Conservation (phyloP, 1,140 invertebrate genomes). For the Onthophagus taurus region DNA sequence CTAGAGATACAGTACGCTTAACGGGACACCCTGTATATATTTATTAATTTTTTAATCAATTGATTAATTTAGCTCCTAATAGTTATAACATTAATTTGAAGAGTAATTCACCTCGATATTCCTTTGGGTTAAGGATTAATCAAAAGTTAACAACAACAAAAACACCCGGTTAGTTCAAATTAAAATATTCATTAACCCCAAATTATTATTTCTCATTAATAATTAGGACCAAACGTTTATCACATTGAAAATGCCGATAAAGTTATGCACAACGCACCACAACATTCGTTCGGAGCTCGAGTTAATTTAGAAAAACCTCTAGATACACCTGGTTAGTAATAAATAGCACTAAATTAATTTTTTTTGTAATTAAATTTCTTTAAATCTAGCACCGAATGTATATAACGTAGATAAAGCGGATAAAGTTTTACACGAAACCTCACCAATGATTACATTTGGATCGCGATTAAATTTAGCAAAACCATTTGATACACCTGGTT, state of each 20-base stretch:
- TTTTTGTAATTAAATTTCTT: not conserved
- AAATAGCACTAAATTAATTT: not conserved
- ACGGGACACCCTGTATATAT: too few species aligned
- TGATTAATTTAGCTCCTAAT: conserved; percentile 27
- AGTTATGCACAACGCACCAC: conserved; percentile 40
- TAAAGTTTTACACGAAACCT: conserved; percentile 24
- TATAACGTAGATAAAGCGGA: conserved; percentile 27
- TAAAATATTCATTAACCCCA: too few species aligned
- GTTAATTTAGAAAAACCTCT: conserved; percentile 30
- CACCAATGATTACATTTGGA: conserved; percentile 48
- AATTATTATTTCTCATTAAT: not conserved
- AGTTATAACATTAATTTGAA: conserved; percentile 37
- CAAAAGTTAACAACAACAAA: conserved; percentile 44
- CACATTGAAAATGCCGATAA: conserved; percentile 60
- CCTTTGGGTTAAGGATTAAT: conserved; percentile 51
- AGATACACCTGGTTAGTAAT: conserved; percentile 18
- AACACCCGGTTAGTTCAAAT: conserved; percentile 46
- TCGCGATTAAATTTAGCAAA: conserved; percentile 50
- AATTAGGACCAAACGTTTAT: conserved; percentile 56
- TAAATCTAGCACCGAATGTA: conserved; percentile 32
- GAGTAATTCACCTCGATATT: conserved; percentile 54
- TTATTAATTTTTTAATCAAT: conserved; percentile 10
- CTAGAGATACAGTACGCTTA: too few species aligned
- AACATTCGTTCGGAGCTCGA: conserved; percentile 41
- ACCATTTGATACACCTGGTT: conserved; percentile 51